These are phyloP conservation scores for Ellobium chinense DNA, from an alignment of 2,888 invertebrate genomes.

Conservation along the genomic window DNA sequence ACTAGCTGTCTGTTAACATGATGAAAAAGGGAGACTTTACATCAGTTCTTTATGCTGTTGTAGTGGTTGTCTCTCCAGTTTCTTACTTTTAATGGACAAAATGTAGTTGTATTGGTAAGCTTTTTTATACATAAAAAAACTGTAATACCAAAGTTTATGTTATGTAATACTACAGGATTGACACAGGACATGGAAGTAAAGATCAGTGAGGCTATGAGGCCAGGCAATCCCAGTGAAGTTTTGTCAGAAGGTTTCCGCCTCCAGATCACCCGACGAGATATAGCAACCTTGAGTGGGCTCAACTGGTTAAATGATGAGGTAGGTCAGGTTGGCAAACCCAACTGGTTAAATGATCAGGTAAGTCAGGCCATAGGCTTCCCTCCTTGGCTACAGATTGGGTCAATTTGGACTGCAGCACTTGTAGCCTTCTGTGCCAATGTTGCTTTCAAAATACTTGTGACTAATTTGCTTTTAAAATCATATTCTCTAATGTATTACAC, in stretches of 20 bases:
- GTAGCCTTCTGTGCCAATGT: too few relatives aligned
- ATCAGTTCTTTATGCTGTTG: too few relatives aligned
- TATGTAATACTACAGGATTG: constrained; percentile 79
- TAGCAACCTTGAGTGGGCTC: constrained; percentile 88
- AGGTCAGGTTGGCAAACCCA: not conserved
- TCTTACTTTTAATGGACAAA: not conserved
- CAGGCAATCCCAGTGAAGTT: constrained; percentile 82
- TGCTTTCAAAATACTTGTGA: too few relatives aligned
- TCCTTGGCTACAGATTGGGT: not conserved
- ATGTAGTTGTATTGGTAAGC: too few relatives aligned
- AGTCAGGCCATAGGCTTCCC: not conserved
- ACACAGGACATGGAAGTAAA: constrained; percentile 84
- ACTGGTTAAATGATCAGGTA: not conserved
- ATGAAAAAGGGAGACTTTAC: too few relatives aligned
- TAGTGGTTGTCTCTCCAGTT: not conserved
- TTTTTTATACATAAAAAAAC: not conserved
- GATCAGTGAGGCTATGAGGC: constrained; percentile 73
- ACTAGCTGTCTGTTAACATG: too few relatives aligned
- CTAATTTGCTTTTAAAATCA: too few relatives aligned
- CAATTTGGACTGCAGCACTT: not conserved
- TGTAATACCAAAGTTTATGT: not conserved
- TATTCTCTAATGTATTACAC: too few relatives aligned
- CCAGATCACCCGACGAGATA: constrained; percentile 87
- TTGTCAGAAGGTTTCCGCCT: constrained; percentile 83
- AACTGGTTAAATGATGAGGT: constrained; percentile 96